Evolutionary conservation across 2,113 vertebrate species (phyloP), one percentile per base, ranked within the genome.

Genomic region (Stomatorhinus ivindoensis): DNA sequence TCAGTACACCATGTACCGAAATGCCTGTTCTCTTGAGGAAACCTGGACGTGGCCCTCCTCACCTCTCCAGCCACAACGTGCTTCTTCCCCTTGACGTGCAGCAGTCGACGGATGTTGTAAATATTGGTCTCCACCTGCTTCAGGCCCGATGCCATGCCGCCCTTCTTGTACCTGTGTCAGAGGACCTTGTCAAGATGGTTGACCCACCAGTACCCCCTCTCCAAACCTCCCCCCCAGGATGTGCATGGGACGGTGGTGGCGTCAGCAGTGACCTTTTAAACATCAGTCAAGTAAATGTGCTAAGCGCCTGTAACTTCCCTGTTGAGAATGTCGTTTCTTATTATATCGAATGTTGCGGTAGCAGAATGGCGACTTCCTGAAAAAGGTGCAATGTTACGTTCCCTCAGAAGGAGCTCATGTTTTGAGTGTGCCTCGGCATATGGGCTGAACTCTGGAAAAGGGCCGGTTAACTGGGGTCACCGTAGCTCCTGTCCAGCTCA

Each of bases 71-170:
- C 97, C 24, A 93, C 88, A 85, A 97, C 96, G 0, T 96, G 96
- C 93, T 97, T 97, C 92, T 96, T 97, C 89, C 97, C 97, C 92
- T 98, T 98, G 69, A 97, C 96, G 0, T 97, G 97, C 86, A 97
- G 93, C 69, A 98, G 93, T 42, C 97, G 93, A 90, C 91, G 96
- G 58, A 97, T 2, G 0, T 97, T 93, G 83, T 96, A 96, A 0
- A 95, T 93, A 92, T 98, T 98, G 0, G 95, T 97, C 91, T 97
- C 96, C 89, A 97, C 96, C 0, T 97, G 95, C 48, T 96, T 97
- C 95, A 97, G 92, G 53, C 97, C 97, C 0, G 97, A 97, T 42
- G 96, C 96, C 53, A 97, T 95, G 0, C 97, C 97, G 0, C 97
- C 97, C 90, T 95, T 96, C 94, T 93, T 96, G 91, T 97, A 97